Percentiles rank a stretch among this genome's conserved stretches.
phyloP scores from a whole-genome alignment of 2,113 vertebrate genomes.

The Pleuronectes platessa region DNA sequence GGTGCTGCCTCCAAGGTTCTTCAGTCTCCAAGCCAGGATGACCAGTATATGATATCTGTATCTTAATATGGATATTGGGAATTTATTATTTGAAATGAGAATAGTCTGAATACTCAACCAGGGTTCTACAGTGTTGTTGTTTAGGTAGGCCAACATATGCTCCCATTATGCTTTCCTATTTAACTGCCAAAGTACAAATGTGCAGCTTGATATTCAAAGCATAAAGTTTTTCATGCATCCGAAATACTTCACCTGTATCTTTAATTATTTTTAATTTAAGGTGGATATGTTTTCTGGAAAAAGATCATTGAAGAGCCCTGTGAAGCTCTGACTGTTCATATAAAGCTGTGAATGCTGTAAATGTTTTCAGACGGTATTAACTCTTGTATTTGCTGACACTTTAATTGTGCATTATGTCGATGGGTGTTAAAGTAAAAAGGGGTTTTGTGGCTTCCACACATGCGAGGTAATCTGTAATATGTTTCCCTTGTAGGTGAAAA shows the following conservation, averaged over 20 bases:
- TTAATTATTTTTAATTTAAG: not conserved
- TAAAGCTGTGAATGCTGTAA: slow-evolving; percentile 4
- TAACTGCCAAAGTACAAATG: not conserved
- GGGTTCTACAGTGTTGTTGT: slow-evolving; percentile 20
- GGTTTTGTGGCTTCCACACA: slow-evolving; percentile 93
- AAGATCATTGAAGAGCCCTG: slow-evolving; percentile 26
- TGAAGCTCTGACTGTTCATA: slow-evolving; percentile 3
- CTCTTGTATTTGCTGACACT: slow-evolving; percentile 4
- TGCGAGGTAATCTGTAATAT: slow-evolving; percentile 99
- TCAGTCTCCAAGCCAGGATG: slow-evolving; percentile 8
- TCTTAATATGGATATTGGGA: not conserved
- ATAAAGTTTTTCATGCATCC: not conserved
- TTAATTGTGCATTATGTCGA: not conserved
- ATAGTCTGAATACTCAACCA: not conserved
- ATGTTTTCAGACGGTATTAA: not conserved
- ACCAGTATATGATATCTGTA: slow-evolving; percentile 9
- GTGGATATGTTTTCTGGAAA: not conserved
- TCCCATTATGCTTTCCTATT: not conserved
- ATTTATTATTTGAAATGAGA: not conserved
- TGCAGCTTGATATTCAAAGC: not conserved
- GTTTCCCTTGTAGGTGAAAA: slow-evolving; percentile 96
- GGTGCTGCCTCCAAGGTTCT: slow-evolving; percentile 53
- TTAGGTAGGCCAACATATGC: not conserved
- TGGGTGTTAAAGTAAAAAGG: not conserved
- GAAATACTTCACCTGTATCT: not conserved